These are phyloP conservation scores for Strigamia crassipes DNA, from an alignment of 2,888 invertebrate genomes.

Conservation along the genomic window DNA sequence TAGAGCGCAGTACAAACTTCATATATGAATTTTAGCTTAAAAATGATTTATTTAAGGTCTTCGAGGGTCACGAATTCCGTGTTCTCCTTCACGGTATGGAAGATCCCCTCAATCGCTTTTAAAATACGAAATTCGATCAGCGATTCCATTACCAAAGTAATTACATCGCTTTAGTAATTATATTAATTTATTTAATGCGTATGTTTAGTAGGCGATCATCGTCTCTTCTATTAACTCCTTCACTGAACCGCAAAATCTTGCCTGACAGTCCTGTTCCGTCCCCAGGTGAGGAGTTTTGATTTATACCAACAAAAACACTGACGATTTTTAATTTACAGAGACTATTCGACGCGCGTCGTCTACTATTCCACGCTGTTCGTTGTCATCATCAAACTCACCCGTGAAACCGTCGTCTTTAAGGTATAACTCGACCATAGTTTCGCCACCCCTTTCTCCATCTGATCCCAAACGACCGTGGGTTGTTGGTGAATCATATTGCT, in stretches of 20 bases:
- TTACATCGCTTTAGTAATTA: background rate
- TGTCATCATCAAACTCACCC: background rate
- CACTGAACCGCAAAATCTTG: slow-evolving; percentile 14
- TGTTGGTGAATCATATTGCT: background rate
- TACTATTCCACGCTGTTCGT: background rate
- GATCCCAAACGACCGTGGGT: slow-evolving; percentile 15
- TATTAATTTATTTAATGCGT: background rate
- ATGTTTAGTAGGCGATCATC: slow-evolving; percentile 29
- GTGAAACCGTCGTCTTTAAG: slow-evolving; percentile 27
- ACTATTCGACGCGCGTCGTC: slow-evolving; percentile 22
- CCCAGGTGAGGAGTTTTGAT: slow-evolving; percentile 45
- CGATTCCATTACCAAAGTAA: slow-evolving; percentile 45
- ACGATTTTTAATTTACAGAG: background rate
- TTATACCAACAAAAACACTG: background rate
- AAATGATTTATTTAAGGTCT: background rate
- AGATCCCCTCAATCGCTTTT: background rate
- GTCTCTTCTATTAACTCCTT: slow-evolving; percentile 29
- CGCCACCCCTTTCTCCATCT: slow-evolving; percentile 27
- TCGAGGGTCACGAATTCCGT: background rate
- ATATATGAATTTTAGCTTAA: background rate
- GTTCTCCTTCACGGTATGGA: background rate
- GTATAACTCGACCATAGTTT: background rate
- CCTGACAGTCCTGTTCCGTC: slow-evolving; percentile 49
- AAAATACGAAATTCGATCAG: slow-evolving; percentile 7
- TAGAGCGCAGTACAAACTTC: background rate